Base-by-base conservation (phyloP, 2,888 invertebrate species). In the Axea sp. region DNA sequence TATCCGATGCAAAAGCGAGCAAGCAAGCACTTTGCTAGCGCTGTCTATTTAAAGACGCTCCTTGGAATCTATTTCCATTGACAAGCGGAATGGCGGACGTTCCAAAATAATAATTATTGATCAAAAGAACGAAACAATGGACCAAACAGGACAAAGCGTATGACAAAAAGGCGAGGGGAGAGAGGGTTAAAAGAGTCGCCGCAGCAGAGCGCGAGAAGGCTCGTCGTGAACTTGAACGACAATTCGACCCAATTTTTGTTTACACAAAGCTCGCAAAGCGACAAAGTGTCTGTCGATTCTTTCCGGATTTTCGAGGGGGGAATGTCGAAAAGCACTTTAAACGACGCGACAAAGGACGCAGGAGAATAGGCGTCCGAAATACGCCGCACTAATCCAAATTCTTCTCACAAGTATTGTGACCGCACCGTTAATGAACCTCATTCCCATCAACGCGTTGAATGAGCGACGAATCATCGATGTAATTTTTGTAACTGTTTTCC, bases 371-470 rank as follows among this genome's bases (percentile, higher is more conserved):
- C 30, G 53, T 35, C 41, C 19, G 28, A 47, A 39, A 12, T 15
- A 47, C 45, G 28, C 28, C 49, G 41, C 62, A 31, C 73, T 73
- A 68, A 67, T 73, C 73, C 73, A 67, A 49, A 73, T 73, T 67
- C 67, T 67, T 73, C 67, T 67, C 73, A 73, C 73, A 67, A 39
- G 41, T 41, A 62, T 73, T 73, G 73, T 73, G 19, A 26, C 47
- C 60, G 53, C 5, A 62, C 73, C 68, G 73, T 73, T 73, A 73
- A 73, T 67, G 73, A 73, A 73, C 73, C 73, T 31, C 67, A 62
- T 73, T 73, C 73, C 68, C 73, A 73, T 67, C 67, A 30, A 9
- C 35, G 57, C 43, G 35, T 31, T 49, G 53, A 57, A 57, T 55
- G 39, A 6, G 53, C 33, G 4, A 19, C n/a, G 30, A 51, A 73